Base-by-base conservation (phyloP, 2,113 vertebrate species). In the Plotosus lineatus region DNA sequence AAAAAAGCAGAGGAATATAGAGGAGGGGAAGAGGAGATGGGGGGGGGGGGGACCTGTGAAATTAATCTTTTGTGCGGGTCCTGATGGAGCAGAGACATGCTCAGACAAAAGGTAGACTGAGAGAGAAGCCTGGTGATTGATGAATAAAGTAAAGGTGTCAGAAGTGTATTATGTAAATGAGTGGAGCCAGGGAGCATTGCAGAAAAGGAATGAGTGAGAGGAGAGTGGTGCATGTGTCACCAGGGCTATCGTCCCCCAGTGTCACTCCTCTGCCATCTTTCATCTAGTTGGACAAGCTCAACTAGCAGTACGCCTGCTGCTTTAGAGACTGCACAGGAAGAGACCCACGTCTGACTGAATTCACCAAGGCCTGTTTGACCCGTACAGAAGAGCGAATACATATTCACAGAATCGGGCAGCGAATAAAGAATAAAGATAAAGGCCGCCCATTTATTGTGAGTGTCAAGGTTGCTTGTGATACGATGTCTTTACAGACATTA, bases 81-180 rank as follows among this genome's bases (percentile, higher is more conserved):
- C 95, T 97, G 96, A 97, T 97, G 96, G 95, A 96, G 96, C 94
- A 94, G 94, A 96, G 97, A 98, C 97, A 97, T 95, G 96, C 95
- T 96, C 96, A 98, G 97, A 98, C 96, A 96, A 97, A 97, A 97
- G 95, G 89, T 95, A 91, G 93, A 96, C 96, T 96, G 96, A 95
- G 95, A 95, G 95, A 95, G 96, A 97, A 96, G 95, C 95, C 94
- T 95, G 74, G 94, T 99, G 97, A 99, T 98, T 98, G 97, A 99
- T 99, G 97, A 98, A 96, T 97, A 98, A 98, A 98, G 97, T 98
- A 98, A 98, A 98, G 96, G 97, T 98, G 97, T 99, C 97, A 97
- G 97, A 97, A 98, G 96, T 98, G 96, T 98, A 97, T 98, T 98
- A 99, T 99, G 97, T 96, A 99, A 98, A 99, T 99, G 93, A 97